Conservation (phyloP, 2,113 vertebrate genomes). For the Alligator mississippiensis region DNA sequence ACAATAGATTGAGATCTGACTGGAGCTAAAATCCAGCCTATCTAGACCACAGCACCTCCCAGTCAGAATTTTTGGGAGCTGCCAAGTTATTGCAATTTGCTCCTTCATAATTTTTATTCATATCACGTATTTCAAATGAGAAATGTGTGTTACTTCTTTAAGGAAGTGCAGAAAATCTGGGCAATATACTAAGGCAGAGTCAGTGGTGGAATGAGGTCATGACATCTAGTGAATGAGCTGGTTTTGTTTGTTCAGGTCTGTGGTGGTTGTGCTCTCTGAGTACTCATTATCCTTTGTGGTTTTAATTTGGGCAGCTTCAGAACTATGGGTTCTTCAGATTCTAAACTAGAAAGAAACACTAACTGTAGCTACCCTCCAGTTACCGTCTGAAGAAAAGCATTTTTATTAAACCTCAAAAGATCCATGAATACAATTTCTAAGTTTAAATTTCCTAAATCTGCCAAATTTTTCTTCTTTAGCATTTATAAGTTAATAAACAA, state of each 20-base stretch:
- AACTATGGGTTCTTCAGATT: neutral
- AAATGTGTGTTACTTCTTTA: neutral
- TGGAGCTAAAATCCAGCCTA: neutral
- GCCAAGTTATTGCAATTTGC: neutral
- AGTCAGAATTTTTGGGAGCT: neutral
- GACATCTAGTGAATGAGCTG: neutral
- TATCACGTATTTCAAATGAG: neutral
- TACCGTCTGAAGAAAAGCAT: neutral
- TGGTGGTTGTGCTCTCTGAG: neutral
- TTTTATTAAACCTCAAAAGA: neutral
- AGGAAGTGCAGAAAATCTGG: neutral
- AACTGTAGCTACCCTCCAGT: neutral
- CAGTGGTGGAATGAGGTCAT: neutral
- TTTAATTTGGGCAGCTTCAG: neutral
- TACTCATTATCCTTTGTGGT: neutral
- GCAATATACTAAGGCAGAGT: neutral
- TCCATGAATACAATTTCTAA: neutral
- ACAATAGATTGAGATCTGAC: neutral
- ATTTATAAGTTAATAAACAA: neutral
- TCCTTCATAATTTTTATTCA: neutral
- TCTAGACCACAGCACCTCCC: neutral
- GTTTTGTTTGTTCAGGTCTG: neutral
- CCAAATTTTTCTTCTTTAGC: neutral
- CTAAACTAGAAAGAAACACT: neutral
- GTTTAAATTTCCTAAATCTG: neutral